Evolutionary conservation across 2,113 vertebrate species (phyloP), one percentile per base, ranked within the genome.

Genomic region (Accipiter virgatus): DNA sequence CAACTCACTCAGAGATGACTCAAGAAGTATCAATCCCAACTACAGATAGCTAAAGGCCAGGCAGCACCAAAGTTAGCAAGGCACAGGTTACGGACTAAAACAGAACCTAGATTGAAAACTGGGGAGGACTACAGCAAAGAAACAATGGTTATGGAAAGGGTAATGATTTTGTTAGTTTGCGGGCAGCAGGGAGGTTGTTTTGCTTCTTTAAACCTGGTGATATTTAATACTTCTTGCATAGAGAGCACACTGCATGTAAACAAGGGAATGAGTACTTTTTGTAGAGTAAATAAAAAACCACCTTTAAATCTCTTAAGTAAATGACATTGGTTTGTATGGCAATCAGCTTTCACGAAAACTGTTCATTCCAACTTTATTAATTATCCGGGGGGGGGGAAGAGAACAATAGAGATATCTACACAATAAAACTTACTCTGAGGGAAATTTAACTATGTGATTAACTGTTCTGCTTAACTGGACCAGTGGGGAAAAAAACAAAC

Each of bases 121-220:
- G 22, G 7, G 9, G 34, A 74, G 7, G 2, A 81, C 17, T 17
- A 68, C 6, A 2, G 10, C n/a, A 81, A 73, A 68, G 36, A 72
- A 62, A 47, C 11, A 65, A 55, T 4, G 4, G 14, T 36, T 74
- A 48, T 36, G 11, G 34, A 61, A 73, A 61, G 3, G 5, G 7
- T 34, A 81, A 47, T 3, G 1, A 52, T 47, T 61, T 47, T 61
- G 22, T 48, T 19, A 71, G n/a, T 27, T 61, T 50, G 22, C 3
- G 0, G 18, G 43, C 63, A 67, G 52, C 0, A 0, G 6, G 3
- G 6, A 74, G 18, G 34, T 86, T 1, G 1, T 62, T 79, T 55
- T 36, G 11, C 34, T 58, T 65, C 36, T 45, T 81, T 50, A 77
- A 93, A 47, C 6, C 22, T 50, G 19, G 22, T 56, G 13, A 32